phyloP scores from a whole-genome alignment of 2,888 invertebrate genomes.

The Coenonympha arcania region DNA sequence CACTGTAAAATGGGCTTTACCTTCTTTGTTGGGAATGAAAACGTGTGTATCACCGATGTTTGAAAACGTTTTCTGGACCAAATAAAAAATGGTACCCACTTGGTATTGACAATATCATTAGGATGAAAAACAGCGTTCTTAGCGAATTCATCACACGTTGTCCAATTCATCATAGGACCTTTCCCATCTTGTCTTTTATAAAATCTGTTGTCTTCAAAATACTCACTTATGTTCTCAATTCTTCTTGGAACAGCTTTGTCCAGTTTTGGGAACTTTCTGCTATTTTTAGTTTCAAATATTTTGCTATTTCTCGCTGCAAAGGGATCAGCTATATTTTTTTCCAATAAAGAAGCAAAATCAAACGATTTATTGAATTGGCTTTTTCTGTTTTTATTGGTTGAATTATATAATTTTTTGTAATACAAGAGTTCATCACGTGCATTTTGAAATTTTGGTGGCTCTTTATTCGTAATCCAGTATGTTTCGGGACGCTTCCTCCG shows the following conservation, averaged over 20 bases:
- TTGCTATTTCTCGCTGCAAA: background rate
- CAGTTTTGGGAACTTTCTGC: background rate
- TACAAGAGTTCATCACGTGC: constrained; percentile 28
- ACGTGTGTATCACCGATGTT: constrained; percentile 36
- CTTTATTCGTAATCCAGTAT: constrained; percentile 12
- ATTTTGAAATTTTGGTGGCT: constrained; percentile 16
- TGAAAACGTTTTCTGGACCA: constrained; percentile 36
- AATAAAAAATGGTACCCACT: constrained; percentile 54
- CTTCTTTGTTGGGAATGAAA: constrained; percentile 45
- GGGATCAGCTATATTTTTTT: constrained; percentile 28
- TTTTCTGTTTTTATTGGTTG: background rate
- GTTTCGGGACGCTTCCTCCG: background rate
- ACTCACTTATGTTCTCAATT: constrained; percentile 9
- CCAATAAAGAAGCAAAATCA: constrained; percentile 32
- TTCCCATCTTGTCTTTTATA: constrained; percentile 14
- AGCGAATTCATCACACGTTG: constrained; percentile 49
- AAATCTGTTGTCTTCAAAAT: constrained; percentile 26
- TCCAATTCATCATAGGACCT: constrained; percentile 34
- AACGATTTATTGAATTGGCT: constrained; percentile 8
- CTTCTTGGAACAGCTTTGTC: background rate
- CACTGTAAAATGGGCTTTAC: constrained; percentile 38
- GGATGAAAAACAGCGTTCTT: constrained; percentile 42
- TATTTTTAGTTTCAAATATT: background rate
- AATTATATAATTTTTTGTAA: constrained; percentile 14
- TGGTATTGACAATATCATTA: constrained; percentile 42